Percentiles rank a stretch among this genome's conserved stretches.
phyloP scores from a whole-genome alignment of 2,113 vertebrate genomes.

The Neopipo cinnamomea region DNA sequence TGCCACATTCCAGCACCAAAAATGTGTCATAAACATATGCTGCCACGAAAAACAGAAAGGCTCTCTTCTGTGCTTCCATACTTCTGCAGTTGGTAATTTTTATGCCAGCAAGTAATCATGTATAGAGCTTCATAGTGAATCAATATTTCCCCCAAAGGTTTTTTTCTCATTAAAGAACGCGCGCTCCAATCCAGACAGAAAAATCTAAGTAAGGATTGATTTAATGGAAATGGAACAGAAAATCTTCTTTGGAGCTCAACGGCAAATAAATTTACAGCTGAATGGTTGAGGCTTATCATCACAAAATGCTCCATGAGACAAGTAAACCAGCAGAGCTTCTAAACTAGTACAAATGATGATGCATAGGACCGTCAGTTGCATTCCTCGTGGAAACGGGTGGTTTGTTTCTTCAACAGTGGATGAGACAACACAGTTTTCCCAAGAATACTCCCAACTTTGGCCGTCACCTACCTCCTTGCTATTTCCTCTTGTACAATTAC shows the following conservation, averaged over 20 bases:
- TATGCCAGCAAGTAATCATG: neutral
- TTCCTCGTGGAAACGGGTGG: neutral
- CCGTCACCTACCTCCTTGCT: neutral
- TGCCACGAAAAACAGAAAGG: neutral
- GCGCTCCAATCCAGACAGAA: neutral
- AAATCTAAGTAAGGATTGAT: neutral
- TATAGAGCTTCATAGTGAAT: neutral
- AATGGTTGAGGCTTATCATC: neutral
- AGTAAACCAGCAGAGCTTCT: constrained; percentile 3
- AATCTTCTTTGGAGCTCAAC: neutral
- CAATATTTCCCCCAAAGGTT: neutral
- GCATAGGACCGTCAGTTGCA: neutral
- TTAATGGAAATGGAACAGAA: neutral
- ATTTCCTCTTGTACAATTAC: neutral
- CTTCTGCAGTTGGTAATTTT: neutral
- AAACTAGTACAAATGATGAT: neutral
- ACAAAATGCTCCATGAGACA: neutral
- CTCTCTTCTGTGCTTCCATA: neutral
- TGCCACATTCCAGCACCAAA: neutral
- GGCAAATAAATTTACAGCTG: neutral
- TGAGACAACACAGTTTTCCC: neutral
- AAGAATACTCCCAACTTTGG: neutral
- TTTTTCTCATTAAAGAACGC: constrained; percentile 22
- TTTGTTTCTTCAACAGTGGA: neutral
- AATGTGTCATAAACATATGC: constrained; percentile 35